phyloP scores from a whole-genome alignment of 2,113 vertebrate species.

The Okapia johnstoni region DNA sequence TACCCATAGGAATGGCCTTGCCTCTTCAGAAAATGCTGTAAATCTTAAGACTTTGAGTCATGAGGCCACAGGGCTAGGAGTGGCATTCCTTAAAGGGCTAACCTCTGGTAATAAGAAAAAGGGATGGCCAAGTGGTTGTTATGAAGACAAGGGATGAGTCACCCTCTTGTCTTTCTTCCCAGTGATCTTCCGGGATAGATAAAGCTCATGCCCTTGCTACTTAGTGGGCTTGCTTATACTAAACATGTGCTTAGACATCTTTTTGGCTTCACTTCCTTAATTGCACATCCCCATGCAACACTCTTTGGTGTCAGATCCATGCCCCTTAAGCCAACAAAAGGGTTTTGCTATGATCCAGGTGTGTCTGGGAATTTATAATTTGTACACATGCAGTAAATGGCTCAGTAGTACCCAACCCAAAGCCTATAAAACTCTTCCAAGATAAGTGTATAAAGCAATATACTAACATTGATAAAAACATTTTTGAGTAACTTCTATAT shows the following conservation, averaged over 20 bases:
- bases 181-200: not conserved
- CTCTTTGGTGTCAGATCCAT: not conserved
- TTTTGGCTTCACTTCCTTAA: not conserved
- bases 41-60: slow-evolving; percentile 63
- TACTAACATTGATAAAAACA: not conserved
- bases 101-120: not conserved
- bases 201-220: not conserved
- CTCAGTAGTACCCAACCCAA: slow-evolving; percentile 3
- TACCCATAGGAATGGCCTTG: not conserved
- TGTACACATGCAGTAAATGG: not conserved
- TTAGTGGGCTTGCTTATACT: not conserved
- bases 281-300: not conserved
- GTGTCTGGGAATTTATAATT: not conserved
- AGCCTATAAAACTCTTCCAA: not conserved
- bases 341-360: not conserved
- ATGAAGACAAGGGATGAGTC: slow-evolving; percentile 28
- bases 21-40: not conserved
- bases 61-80: not conserved
- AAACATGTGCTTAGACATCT: not conserved
- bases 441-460: not conserved
- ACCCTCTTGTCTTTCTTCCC: not conserved
- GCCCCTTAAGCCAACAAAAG: not conserved
- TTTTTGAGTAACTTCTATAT: not conserved
- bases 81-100: not conserved
- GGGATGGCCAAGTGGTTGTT: not conserved